A percentile compares a stretch with the other conserved stretches of the same genome.
These are phyloP conservation scores for Lindbergichthys nudifrons DNA, from an alignment of 2,797 vertebrate genomes.

Conservation along the genomic window DNA sequence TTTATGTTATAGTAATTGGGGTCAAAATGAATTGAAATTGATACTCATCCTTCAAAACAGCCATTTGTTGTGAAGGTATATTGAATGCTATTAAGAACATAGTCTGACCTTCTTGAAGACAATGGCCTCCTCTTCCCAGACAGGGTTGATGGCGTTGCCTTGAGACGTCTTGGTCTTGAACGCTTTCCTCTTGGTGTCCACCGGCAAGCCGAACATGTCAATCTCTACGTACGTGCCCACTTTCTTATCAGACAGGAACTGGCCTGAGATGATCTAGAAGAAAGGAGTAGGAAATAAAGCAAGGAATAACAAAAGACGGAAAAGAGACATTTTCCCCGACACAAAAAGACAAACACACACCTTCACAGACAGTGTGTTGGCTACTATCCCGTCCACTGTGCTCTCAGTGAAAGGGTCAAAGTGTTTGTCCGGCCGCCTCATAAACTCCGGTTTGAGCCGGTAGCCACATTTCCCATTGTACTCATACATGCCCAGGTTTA, in stretches of 20 bases:
- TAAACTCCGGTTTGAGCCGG: constrained; percentile 97
- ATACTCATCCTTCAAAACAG: no score
- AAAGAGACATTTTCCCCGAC: background rate
- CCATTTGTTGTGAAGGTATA: background rate
- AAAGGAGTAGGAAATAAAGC: background rate
- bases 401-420: constrained; percentile 97
- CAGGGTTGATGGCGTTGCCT: constrained; percentile 95
- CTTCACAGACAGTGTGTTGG: constrained; percentile 98
- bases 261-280: constrained; percentile 94
- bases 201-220: constrained; percentile 97
- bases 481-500: constrained; percentile 98
- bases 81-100: background rate
- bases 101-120: constrained; percentile 94
- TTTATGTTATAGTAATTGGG: background rate
- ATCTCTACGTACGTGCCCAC: constrained; percentile 96
- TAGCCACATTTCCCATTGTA: constrained; percentile 97
- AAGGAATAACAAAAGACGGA: background rate
- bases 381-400: constrained; percentile 97
- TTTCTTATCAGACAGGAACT: constrained; percentile 98
- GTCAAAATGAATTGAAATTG: background rate
- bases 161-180: constrained; percentile 97
- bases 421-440: constrained; percentile 96
- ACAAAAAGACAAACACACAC: constrained; percentile 74
- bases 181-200: constrained; percentile 96
- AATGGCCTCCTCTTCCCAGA: constrained; percentile 98